Evolutionary conservation across 2,888 invertebrate species (phyloP).

Genomic region (Corythucha ciliata): DNA sequence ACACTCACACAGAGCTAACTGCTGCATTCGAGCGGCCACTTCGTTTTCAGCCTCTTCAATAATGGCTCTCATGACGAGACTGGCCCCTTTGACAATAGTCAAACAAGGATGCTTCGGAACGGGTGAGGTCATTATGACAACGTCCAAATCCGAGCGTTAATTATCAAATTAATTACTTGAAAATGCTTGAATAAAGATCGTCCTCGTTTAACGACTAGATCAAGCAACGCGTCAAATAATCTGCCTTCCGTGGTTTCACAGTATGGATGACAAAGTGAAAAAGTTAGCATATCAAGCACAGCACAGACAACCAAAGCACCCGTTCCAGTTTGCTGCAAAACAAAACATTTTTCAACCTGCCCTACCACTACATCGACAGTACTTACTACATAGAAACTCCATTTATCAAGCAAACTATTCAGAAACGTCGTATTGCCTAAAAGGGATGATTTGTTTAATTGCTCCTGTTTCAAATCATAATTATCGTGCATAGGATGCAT

Average conservation of each 20-base stretch:
- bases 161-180: slow-evolving; percentile 49
- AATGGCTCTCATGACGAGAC: slow-evolving; percentile 90
- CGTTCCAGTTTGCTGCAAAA: slow-evolving; percentile 70
- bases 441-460: slow-evolving; percentile 93
- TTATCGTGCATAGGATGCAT: slow-evolving; percentile 98
- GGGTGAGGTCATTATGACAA: neutral
- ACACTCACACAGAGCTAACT: slow-evolving; percentile 90
- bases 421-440: slow-evolving; percentile 84
- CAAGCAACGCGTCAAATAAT: slow-evolving; percentile 84
- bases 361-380: neutral
- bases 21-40: slow-evolving; percentile 89
- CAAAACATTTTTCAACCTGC: slow-evolving; percentile 11
- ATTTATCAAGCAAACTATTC: slow-evolving; percentile 87
- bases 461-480: slow-evolving; percentile 93
- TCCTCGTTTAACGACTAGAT: slow-evolving; percentile 88
- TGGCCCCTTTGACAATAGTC: slow-evolving; percentile 94
- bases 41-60: slow-evolving; percentile 95
- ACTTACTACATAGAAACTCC: slow-evolving; percentile 84
- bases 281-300: slow-evolving; percentile 96
- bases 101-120: slow-evolving; percentile 77
- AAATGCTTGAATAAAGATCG: slow-evolving; percentile 85
- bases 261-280: slow-evolving; percentile 95
- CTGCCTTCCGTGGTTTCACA: slow-evolving; percentile 97
- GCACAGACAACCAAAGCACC: slow-evolving; percentile 93
- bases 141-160: neutral